Conservation (phyloP, 2,888 invertebrate species). For the Dinocampus coccinellae region DNA sequence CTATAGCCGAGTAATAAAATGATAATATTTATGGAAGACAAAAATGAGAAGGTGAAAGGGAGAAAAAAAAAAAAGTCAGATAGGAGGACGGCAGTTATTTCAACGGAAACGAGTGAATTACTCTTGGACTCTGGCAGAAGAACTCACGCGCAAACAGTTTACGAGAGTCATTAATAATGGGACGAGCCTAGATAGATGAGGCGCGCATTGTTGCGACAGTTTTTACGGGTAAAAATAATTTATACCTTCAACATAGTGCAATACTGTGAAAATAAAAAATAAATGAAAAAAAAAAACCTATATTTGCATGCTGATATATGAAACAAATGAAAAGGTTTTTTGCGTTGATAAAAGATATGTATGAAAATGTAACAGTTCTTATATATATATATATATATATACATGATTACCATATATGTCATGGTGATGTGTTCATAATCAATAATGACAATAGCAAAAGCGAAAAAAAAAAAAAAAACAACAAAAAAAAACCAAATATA, state of each 20-base stretch:
- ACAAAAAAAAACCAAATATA: not conserved
- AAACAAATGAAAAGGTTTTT: not conserved
- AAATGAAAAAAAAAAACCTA: not conserved
- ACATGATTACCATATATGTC: no score
- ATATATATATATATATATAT: no score
- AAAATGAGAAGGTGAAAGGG: not conserved
- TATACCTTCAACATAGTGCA: conserved; percentile 1
- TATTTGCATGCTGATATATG: no score
- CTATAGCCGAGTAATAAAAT: conserved; percentile 26
- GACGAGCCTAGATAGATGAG: conserved; percentile 20
- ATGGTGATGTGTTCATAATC: not conserved
- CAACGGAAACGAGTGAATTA: conserved; percentile 35
- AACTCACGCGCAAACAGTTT: conserved; percentile 23
- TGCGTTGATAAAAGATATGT: no score
- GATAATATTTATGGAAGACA: conserved; percentile 34
- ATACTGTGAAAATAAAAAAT: not conserved
- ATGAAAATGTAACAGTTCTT: no score
- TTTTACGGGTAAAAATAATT: conserved; percentile 34
- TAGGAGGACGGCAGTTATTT: conserved; percentile 21
- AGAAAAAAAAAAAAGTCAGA: conserved; percentile 6
- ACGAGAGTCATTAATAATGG: conserved; percentile 28
- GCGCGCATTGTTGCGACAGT: conserved; percentile 31
- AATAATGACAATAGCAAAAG: conserved; percentile 15
- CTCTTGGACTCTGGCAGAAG: conserved; percentile 17
- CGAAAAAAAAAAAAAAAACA: not conserved